Conservation (phyloP, 2,797 vertebrate genomes). For the Lateolabrax maculatus region DNA sequence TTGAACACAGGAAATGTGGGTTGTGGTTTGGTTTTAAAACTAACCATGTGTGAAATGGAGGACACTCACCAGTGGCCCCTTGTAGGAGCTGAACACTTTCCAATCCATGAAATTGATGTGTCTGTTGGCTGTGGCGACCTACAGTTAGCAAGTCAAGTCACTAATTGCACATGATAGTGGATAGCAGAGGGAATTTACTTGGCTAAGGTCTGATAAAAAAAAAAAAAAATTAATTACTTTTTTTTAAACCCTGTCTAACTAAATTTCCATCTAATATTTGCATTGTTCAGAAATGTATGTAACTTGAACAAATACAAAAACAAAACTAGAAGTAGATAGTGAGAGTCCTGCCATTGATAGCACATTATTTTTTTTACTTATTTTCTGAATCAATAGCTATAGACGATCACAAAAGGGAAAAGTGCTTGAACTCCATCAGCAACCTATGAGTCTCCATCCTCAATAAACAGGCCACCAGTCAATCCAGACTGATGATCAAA, state of each 20-base stretch:
- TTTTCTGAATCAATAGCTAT: conserved; percentile 6
- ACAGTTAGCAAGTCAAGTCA: conserved; percentile 37
- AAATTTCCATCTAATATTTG: no score
- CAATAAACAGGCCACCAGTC: conserved; percentile 8
- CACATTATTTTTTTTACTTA: no score
- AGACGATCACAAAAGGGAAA: conserved; percentile 4
- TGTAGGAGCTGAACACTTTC: conserved; percentile 20
- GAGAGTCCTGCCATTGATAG: no score
- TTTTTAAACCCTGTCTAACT: no score
- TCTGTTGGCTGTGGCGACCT: conserved; percentile 40
- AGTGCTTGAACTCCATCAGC: neutral
- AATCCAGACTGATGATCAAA: conserved; percentile 38
- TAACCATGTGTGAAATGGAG: conserved; percentile 50
- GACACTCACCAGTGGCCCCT: conserved; percentile 17
- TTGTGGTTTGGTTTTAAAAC: conserved; percentile 43
- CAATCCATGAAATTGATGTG: conserved; percentile 60
- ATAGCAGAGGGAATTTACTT: conserved; percentile 12
- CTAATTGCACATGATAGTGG: conserved; percentile 47
- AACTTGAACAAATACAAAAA: no score
- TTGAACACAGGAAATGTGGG: conserved; percentile 29
- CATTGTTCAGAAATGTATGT: no score
- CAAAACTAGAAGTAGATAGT: no score
- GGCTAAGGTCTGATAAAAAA: neutral
- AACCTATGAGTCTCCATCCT: neutral
- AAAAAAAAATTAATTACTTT: no score